Conservation (phyloP, 2,113 vertebrate genomes). For the Ptilorrhoa leucosticta region DNA sequence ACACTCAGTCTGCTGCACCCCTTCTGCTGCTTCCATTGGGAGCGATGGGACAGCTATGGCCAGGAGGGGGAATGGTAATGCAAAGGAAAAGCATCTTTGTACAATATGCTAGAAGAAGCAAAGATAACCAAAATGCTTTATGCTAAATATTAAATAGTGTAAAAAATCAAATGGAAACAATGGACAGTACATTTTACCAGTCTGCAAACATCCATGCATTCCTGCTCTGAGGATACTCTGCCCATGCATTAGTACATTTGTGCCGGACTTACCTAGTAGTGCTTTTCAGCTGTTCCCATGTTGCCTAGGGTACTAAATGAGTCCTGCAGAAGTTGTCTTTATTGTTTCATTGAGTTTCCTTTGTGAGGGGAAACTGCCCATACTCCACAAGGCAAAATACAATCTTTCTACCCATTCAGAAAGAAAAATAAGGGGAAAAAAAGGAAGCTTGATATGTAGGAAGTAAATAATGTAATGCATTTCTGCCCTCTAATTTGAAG, state of each 20-base stretch:
- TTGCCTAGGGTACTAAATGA: neutral
- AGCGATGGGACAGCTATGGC: neutral
- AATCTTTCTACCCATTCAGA: neutral
- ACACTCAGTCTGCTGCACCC: slow-evolving; percentile 43
- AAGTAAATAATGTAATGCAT: neutral
- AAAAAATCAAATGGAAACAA: neutral
- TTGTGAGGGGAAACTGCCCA: neutral
- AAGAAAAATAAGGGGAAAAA: neutral
- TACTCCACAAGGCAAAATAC: neutral
- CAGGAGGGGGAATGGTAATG: neutral
- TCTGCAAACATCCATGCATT: neutral
- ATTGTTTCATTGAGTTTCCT: neutral
- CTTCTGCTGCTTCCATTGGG: neutral
- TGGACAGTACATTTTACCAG: neutral
- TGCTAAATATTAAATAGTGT: neutral
- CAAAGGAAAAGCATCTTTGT: neutral
- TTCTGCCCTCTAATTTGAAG: neutral
- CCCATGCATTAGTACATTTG: neutral
- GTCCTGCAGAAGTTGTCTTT: neutral
- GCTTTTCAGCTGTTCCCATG: neutral
- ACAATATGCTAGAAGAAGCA: neutral
- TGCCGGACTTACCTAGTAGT: neutral
- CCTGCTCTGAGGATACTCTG: neutral
- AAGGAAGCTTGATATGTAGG: neutral
- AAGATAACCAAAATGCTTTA: neutral